Conservation (phyloP, 1,140 invertebrate species). For the Eueides isabella region DNA sequence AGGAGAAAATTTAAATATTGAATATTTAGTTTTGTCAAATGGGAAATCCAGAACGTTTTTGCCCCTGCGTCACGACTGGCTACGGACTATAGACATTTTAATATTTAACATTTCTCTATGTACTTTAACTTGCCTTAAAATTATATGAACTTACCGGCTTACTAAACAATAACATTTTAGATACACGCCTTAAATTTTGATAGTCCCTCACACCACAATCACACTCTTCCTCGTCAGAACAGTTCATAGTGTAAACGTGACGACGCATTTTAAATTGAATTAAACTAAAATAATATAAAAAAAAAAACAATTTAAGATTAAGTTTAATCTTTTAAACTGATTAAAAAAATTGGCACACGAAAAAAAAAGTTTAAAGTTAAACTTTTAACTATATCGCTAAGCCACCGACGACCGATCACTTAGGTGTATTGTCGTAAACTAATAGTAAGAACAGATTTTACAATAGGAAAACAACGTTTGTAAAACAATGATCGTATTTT, state of each 20-base stretch:
- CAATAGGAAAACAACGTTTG: background rate
- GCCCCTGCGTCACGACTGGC: too few relatives aligned
- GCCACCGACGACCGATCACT: constrained; percentile 2
- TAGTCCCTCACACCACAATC: constrained; percentile 48
- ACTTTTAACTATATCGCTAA: too few relatives aligned
- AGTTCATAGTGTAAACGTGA: constrained; percentile 43
- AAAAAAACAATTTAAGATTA: background rate
- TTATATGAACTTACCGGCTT: background rate
- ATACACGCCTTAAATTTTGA: constrained; percentile 55
- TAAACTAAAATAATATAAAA: background rate
- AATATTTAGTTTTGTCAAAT: too few relatives aligned
- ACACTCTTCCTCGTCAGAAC: constrained; percentile 54
- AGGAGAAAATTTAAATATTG: too few relatives aligned
- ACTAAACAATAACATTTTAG: constrained; percentile 59
- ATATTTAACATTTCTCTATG: too few relatives aligned
- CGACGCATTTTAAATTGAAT: constrained; percentile 52
- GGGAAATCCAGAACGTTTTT: too few relatives aligned
- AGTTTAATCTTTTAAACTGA: background rate
- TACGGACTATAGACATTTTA: too few relatives aligned
- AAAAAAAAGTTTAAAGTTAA: background rate
- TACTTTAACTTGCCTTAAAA: background rate
- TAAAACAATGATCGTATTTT: background rate
- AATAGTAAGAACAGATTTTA: constrained; percentile 1
- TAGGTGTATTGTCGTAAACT: constrained; percentile 1
- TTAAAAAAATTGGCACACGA: background rate